Evolutionary conservation across 2,888 invertebrate species (phyloP), one percentile per base, ranked within the genome.

Genomic region (Drosophila suboccidentalis): DNA sequence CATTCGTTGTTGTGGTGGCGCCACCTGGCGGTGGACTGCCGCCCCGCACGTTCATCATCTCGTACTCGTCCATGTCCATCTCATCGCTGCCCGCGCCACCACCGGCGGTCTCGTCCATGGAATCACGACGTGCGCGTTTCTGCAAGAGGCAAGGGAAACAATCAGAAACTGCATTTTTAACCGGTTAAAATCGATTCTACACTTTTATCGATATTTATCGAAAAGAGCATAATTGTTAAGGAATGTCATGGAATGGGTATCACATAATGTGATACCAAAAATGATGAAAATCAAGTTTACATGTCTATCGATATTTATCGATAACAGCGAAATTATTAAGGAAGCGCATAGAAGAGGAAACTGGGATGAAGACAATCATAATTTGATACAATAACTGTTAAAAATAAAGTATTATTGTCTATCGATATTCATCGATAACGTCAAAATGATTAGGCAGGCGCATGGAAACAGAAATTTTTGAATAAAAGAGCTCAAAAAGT

Each of bases 11-110:
- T 1, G 15, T 15, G 2, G 38, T 22, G 3, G 62, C 32, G n/a
- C 72, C 89, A 38, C 60, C 67, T 1, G 89, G 89, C 41, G 92
- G 91, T 9, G 97, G 96, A 58, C 96, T 96, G 17, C 96, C 96
- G 39, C 97, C 96, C 55, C 97, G 94, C 10, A 97, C 94, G 91
- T 96, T 96, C 90, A 97, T 93, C 95, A 97, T 95, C 92, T 97
- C 97, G 89, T 95, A 96, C 86, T 97, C 96, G 91, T 97, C 96
- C 90, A 95, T 83, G 10, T 91, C 91, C 59, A 89, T 47, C 5
- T 89, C 82, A 4, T 90, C 89, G 39, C 78, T 83, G 49, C 32
- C 93, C 72, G 94, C 55, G 5, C 32, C 55, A 2, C 32, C 49
- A 11, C 91, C 90, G 13, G 91, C 90, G 3, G 93, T 19, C 0